A percentile compares a stretch with the other conserved stretches of the same genome.
These are phyloP conservation scores for Eulemur mongoz DNA, from an alignment of 2,797 vertebrate species.

Conservation along the genomic window DNA sequence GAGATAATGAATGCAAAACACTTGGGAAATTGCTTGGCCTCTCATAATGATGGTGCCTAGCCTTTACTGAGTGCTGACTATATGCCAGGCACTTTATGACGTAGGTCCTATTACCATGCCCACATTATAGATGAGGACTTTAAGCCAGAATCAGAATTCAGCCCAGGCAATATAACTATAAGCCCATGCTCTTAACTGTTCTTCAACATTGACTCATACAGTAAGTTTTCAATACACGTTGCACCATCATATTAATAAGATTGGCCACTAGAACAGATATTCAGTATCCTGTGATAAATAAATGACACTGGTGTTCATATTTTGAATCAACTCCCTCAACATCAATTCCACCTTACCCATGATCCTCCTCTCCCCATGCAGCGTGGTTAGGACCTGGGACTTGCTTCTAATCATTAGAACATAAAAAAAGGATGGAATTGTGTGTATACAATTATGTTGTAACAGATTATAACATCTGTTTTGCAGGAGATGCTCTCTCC, in stretches of 20 bases:
- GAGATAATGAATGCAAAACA: neutral
- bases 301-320: neutral
- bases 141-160: slow-evolving; percentile 8
- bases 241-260: neutral
- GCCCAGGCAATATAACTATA: neutral
- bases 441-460: neutral
- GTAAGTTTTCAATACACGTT: neutral
- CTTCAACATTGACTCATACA: neutral
- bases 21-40: neutral
- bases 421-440: neutral
- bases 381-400: neutral
- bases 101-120: neutral
- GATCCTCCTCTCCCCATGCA: neutral
- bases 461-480: neutral
- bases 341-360: neutral
- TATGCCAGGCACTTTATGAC: neutral
- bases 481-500: neutral
- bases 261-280: neutral
- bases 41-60: neutral
- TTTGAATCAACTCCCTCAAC: neutral
- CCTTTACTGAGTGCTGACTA: neutral
- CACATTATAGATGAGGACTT: neutral
- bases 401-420: neutral
- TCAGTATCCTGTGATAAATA: neutral
- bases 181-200: neutral